These are phyloP conservation scores for Cydia pomonella DNA, from an alignment of 1,140 invertebrate species.

Conservation along the genomic window DNA sequence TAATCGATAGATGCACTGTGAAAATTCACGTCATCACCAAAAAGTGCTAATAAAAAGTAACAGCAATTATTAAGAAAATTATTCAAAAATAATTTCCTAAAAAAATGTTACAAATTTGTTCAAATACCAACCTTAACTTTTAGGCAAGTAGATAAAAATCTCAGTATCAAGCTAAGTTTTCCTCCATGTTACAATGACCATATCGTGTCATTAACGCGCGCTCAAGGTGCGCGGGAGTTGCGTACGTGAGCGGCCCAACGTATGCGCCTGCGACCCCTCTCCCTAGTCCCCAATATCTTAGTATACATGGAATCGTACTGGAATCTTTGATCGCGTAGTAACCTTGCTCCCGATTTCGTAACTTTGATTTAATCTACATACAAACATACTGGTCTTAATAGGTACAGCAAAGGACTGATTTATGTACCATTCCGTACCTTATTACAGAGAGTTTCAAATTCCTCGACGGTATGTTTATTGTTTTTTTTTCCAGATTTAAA, in stretches of 20 bases:
- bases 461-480: no score
- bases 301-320: neutral
- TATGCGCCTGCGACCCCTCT: neutral
- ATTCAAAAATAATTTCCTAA: neutral
- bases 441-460: no score
- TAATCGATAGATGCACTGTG: no score
- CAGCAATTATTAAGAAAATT: neutral
- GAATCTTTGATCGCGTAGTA: conserved; percentile 1
- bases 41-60: neutral
- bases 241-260: conserved; percentile 21
- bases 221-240: conserved; percentile 9
- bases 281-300: neutral
- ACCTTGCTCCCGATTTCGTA: neutral
- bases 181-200: neutral
- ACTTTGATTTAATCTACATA: neutral
- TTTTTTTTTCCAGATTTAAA: no score
- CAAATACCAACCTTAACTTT: no score
- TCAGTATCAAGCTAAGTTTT: neutral
- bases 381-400: neutral
- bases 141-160: no score
- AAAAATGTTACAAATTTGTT: no score
- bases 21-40: neutral
- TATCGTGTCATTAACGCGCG: neutral
- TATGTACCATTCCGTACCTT: no score
- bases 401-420: no score